Conservation (phyloP, 2,888 invertebrate species). For the Oscheius sp. region DNA sequence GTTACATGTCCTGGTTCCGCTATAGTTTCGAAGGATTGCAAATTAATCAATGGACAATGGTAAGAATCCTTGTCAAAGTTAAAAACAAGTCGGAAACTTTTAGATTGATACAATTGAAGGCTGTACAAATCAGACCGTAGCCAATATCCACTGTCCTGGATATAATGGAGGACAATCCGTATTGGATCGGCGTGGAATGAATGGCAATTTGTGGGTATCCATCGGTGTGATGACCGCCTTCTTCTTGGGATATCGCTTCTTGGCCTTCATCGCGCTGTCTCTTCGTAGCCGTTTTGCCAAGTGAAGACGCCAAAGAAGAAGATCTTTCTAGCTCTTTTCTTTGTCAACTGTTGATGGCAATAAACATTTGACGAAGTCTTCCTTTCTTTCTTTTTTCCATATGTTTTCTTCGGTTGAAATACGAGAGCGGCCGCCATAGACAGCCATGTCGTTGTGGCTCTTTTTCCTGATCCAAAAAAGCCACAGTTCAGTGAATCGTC, state of each 20-base stretch:
- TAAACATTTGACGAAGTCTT: too few relatives aligned
- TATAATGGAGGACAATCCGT: slow-evolving; percentile 41
- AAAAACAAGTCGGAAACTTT: too few relatives aligned
- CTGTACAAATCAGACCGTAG: slow-evolving; percentile 19
- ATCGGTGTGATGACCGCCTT: slow-evolving; percentile 48
- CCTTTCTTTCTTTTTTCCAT: too few relatives aligned
- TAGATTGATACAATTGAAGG: slow-evolving; percentile 36
- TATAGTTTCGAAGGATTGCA: slow-evolving; percentile 66
- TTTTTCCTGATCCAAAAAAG: too few relatives aligned
- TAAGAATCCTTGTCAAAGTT: too few relatives aligned
- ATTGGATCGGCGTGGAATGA: slow-evolving; percentile 51
- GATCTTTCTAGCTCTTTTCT: too few relatives aligned
- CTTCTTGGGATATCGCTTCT: slow-evolving; percentile 51
- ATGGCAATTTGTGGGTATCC: slow-evolving; percentile 39
- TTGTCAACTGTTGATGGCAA: not conserved
- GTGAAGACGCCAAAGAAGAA: too few relatives aligned
- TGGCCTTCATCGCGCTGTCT: slow-evolving; percentile 54
- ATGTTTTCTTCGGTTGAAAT: too few relatives aligned
- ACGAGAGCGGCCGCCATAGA: too few relatives aligned
- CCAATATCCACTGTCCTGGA: slow-evolving; percentile 50
- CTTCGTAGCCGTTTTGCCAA: slow-evolving; percentile 53
- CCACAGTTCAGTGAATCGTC: too few relatives aligned
- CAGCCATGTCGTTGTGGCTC: too few relatives aligned
- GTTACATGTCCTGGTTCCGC: slow-evolving; percentile 64
- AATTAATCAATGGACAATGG: slow-evolving; percentile 60